Conservation (phyloP, 2,113 vertebrate species). For the Herpailurus yagouaroundi region DNA sequence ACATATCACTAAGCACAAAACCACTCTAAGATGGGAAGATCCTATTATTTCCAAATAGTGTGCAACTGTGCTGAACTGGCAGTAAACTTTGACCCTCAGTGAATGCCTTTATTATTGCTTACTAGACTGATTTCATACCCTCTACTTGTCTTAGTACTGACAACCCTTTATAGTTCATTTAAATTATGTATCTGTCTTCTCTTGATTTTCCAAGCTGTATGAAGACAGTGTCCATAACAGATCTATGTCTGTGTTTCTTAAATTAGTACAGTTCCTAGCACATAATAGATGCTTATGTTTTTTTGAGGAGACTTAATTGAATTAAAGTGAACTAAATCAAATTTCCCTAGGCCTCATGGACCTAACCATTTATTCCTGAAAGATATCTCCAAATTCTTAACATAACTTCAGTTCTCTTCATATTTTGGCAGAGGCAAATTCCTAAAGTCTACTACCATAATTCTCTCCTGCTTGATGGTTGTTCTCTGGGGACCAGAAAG, state of each 20-base stretch:
- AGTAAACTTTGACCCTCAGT: background rate
- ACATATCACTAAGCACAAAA: background rate
- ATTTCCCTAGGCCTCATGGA: background rate
- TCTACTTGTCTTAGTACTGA: background rate
- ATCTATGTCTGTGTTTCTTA: background rate
- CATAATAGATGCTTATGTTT: background rate
- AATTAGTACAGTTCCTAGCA: background rate
- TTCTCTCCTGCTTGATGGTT: background rate
- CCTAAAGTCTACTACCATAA: too few species aligned
- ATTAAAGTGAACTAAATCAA: background rate
- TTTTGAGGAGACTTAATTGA: background rate
- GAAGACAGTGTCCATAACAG: background rate
- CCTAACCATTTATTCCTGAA: background rate
- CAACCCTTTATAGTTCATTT: background rate
- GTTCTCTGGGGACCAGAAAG: background rate
- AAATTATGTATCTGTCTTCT: background rate
- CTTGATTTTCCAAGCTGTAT: background rate
- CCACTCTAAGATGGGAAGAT: background rate
- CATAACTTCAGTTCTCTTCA: background rate
- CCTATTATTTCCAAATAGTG: background rate
- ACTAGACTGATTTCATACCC: background rate
- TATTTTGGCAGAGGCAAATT: background rate
- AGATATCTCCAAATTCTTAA: background rate
- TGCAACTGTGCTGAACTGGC: background rate
- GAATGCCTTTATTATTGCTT: background rate